phyloP scores from a whole-genome alignment of 2,888 invertebrate species.

The Oligia latruncula region DNA sequence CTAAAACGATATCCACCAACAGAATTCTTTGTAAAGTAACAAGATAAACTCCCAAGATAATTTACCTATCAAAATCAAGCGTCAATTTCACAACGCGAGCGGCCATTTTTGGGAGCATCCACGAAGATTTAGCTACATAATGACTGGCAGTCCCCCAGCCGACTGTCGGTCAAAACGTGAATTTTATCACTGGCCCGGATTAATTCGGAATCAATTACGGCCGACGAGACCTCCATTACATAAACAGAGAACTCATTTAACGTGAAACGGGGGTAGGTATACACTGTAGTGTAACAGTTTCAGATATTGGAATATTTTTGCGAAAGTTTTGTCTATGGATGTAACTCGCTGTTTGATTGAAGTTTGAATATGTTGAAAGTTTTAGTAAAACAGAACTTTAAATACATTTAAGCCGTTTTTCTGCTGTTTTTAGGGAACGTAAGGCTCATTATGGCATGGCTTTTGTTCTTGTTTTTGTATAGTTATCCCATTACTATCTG shows the following conservation, averaged over 20 bases:
- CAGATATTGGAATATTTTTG: constrained; percentile 2
- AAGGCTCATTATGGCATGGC: neutral
- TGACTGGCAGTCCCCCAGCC: constrained; percentile 28
- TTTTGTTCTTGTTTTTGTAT: neutral
- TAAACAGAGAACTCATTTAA: constrained; percentile 77
- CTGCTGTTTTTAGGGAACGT: neutral
- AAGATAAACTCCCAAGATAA: neutral
- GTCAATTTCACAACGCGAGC: constrained; percentile 18
- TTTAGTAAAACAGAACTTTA: neutral
- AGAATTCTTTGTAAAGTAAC: neutral
- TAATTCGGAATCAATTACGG: constrained; percentile 79
- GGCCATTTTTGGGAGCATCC: constrained; percentile 34
- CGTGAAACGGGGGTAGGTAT: constrained; percentile 52
- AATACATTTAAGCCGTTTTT: neutral
- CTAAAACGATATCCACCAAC: neutral
- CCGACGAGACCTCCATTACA: constrained; percentile 72
- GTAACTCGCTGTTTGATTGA: neutral
- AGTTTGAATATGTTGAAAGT: neutral
- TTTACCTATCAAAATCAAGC: constrained; percentile 15
- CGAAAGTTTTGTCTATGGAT: neutral
- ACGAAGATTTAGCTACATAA: constrained; percentile 43
- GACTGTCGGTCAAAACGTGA: constrained; percentile 62
- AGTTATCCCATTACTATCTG: neutral
- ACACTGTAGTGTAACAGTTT: constrained; percentile 48
- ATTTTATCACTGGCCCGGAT: constrained; percentile 74